Conservation (phyloP, 2,888 invertebrate genomes). For the Meghimatium bilineatum region DNA sequence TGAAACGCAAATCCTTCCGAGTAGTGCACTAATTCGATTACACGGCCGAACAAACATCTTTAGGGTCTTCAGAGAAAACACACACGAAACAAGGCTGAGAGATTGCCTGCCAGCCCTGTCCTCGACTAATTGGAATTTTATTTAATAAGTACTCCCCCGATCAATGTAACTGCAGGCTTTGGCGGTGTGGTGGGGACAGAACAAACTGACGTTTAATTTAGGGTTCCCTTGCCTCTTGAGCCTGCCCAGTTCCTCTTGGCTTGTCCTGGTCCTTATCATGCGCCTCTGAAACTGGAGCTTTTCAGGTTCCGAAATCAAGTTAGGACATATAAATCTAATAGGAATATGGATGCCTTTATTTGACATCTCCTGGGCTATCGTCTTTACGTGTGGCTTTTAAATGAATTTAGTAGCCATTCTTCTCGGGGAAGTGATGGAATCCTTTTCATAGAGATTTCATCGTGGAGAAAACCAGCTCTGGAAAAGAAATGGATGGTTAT, state of each 20-base stretch:
- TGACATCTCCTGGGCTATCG: not conserved
- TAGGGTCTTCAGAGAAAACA: conserved; percentile 55
- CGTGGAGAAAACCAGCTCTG: not conserved
- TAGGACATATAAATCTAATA: conserved; percentile 46
- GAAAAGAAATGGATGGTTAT: not conserved
- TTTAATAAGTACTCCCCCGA: conserved; percentile 65
- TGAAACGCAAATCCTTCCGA: conserved; percentile 39
- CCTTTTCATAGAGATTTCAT: not conserved
- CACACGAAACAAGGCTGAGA: conserved; percentile 61
- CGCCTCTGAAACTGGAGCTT: conserved; percentile 23
- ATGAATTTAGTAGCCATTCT: not conserved
- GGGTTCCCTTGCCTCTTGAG: conserved; percentile 14
- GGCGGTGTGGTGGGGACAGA: conserved; percentile 1
- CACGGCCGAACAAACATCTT: conserved; percentile 54
- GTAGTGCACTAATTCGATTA: conserved; percentile 36
- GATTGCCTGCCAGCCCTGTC: conserved; percentile 67
- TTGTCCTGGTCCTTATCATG: conserved; percentile 34
- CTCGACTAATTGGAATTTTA: conserved; percentile 69
- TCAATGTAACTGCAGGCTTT: conserved; percentile 52
- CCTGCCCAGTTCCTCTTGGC: conserved; percentile 13
- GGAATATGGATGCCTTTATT: conserved; percentile 28
- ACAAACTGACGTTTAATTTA: conserved; percentile 44
- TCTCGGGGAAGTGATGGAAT: not conserved
- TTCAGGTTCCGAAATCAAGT: conserved; percentile 31
- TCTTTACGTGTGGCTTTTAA: not conserved